Base-by-base conservation (phyloP, 2,797 vertebrate species). In the Schizopygopsis malacanthus region DNA sequence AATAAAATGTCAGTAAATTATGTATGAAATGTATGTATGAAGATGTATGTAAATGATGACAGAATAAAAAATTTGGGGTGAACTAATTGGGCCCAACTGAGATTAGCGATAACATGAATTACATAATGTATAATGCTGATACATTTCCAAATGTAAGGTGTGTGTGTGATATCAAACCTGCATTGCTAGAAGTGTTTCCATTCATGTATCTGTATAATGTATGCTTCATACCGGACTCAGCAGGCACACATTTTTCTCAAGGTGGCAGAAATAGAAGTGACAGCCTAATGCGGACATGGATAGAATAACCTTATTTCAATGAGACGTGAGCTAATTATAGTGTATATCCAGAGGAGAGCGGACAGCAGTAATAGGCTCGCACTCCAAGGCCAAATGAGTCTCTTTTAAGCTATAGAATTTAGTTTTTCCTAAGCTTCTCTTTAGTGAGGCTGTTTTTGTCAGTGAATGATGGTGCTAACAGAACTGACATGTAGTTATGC, bases 261-360 rank as follows among this genome's bases (percentile, higher is more conserved):
- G 39, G 93, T 93, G 89, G 89, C 87, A 84, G 85, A 90, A 93
- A 89, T 81, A 91, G 85, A 87, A 89, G 90, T 87, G 89, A 93
- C 93, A 93, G 92, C 88, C 90, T 91, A 93, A 94, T 93, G 22
- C 22, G 91, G 92, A 90, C 93, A 91, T 91, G 90, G 90, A 92
- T 91, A 86, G 90, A 93, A 90, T 92, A 94, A 94, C 94, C 94
- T 94, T 95, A 92, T 95, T 96, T 95, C 93, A 90, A 90, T 43
- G 89, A 93, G 91, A 93, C 93, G 93, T 89, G 76, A 87, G 90
- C 92, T 95, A 95, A 94, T 93, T 93, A 95, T 95, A 94, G 94
- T 80, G 87, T 89, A 86, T 91, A 94, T 93, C 91, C 92, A 90
- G 94, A 94, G 90, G 93, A 93, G 93, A 83, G 88, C 90, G 3